Base-by-base conservation (phyloP, 2,797 vertebrate genomes). In the Oreochromis grahami region DNA sequence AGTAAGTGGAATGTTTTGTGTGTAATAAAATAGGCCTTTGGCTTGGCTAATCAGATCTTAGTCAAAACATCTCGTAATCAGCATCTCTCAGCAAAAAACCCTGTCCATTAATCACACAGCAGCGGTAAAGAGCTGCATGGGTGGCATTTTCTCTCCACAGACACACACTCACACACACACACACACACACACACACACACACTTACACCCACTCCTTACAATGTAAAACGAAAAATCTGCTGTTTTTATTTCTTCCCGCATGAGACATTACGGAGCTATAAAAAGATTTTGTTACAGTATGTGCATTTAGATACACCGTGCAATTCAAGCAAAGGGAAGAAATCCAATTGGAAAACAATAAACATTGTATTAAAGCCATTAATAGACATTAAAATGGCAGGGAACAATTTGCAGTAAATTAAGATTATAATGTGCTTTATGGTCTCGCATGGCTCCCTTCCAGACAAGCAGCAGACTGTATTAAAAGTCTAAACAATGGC, bases 21-120 rank as follows among this genome's bases (percentile, higher is more conserved):
- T 95, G 94, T 94, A 96, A 96, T 95, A 94, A 96, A 96, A 95
- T 94, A 95, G 94, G 94, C 86, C 94, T 95, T 94, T 95, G 95
- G 95, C 92, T 95, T 94, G 94, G 94, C 95, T 96, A 96, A 96
- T 96, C 95, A 95, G 91, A 94, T 96, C 92, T 95, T 92, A 94
- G 94, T 94, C 93, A 95, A 96, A 95, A 95, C 93, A 96, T 94
- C 93, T 95, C 88, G 92, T 96, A 96, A 96, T 96, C 95, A 96
- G 95, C 94, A 94, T 94, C 93, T 92, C 94, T 93, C 92, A 92
- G 91, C 93, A 92, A 92, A 95, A 95, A 94, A 94, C 90, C 79
- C 90, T 90, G 89, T 95, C 92, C 94, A 96, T 96, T 96, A 96
- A 96, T 96, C 96, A 96, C 88, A 91, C 78, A n/a, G 93, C 93